Evolutionary conservation across 2,113 vertebrate species (phyloP).

Genomic region (Bos javanicus): DNA sequence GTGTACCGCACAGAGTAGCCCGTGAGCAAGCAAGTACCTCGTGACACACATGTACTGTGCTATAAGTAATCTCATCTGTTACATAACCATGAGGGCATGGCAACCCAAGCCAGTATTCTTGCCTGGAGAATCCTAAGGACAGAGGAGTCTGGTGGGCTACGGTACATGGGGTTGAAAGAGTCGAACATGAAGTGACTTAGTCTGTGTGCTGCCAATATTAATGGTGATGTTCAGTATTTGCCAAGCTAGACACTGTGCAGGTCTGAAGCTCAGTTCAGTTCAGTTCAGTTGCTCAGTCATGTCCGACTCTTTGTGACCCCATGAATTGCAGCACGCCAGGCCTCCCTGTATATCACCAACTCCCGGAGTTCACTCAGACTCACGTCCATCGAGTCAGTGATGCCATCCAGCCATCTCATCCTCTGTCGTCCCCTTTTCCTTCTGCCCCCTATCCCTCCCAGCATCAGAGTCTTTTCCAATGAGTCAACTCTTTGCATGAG

Average conservation of each 20-base stretch:
- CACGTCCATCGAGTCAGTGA: too few species aligned
- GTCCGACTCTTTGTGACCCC: too few species aligned
- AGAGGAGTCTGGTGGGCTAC: neutral
- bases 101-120: neutral
- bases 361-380: too few species aligned
- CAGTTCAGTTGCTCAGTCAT: too few species aligned
- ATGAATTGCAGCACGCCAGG: too few species aligned
- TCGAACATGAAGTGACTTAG: neutral
- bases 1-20: neutral
- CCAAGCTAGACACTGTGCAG: neutral
- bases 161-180: neutral
- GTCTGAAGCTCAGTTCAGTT: neutral
- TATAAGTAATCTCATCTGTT: neutral
- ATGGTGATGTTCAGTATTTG: neutral
- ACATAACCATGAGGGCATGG: neutral
- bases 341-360: too few species aligned
- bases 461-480: too few species aligned
- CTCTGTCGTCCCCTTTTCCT: too few species aligned
- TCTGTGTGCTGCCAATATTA: neutral
- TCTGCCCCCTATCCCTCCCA: too few species aligned
- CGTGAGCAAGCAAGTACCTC: neutral
- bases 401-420: too few species aligned
- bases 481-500: too few species aligned
- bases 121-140: neutral
- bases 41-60: neutral